Evolutionary conservation across 2,113 vertebrate species (phyloP).

Genomic region (Toxotes chatareus): DNA sequence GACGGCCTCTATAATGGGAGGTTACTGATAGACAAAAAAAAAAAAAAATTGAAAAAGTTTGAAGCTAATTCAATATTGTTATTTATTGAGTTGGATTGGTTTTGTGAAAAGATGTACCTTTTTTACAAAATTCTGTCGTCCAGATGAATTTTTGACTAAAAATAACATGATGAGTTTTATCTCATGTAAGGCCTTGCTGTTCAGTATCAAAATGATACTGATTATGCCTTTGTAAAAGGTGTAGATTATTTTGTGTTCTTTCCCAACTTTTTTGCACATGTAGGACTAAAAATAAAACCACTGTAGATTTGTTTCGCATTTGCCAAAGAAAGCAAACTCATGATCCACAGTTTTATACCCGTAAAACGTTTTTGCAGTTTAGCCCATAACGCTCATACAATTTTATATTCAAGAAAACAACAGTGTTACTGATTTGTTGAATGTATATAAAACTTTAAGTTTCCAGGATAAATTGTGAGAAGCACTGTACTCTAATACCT

Average conservation of each 20-base stretch:
- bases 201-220: background rate
- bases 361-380: background rate
- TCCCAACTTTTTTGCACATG: constrained; percentile 1
- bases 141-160: too few relatives aligned
- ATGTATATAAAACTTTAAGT: background rate
- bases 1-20: background rate
- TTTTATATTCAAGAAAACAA: background rate
- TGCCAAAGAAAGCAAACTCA: background rate
- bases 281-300: too few relatives aligned
- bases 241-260: background rate
- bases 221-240: background rate
- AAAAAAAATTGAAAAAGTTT: background rate
- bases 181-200: too few relatives aligned
- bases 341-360: background rate
- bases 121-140: too few relatives aligned
- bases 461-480: background rate
- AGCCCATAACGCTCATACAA: too few relatives aligned
- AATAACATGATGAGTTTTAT: too few relatives aligned
- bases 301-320: background rate
- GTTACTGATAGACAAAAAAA: background rate
- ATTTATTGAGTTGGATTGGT: background rate
- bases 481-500: too few relatives aligned
- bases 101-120: background rate
- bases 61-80: background rate
- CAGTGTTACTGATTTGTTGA: background rate